phyloP scores from a whole-genome alignment of 2,888 invertebrate genomes.

The Athripsodes cinereus region DNA sequence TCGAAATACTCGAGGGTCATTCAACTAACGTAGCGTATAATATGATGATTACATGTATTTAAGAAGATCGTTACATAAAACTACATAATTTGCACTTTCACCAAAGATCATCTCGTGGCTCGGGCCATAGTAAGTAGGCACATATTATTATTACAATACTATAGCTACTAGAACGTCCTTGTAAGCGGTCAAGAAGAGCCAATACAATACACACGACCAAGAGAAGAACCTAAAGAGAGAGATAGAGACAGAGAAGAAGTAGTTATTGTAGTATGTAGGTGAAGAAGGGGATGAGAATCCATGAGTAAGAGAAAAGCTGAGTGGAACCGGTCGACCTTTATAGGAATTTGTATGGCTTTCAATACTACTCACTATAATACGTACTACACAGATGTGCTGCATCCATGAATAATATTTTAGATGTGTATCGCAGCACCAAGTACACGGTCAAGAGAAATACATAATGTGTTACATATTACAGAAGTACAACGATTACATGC shows the following conservation, averaged over 20 bases:
- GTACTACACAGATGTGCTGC: not conserved
- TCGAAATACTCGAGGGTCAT: too few relatives aligned
- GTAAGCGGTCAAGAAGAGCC: not conserved
- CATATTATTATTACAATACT: too few relatives aligned
- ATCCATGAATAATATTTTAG: not conserved
- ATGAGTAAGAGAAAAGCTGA: slow-evolving; percentile 4
- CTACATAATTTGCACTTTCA: not conserved
- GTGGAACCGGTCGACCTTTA: slow-evolving; percentile 27
- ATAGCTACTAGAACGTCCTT: not conserved
- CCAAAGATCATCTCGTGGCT: not conserved
- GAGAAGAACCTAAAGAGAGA: not conserved
- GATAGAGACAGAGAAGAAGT: too few relatives aligned
- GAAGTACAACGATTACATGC: too few relatives aligned
- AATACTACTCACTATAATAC: not conserved
- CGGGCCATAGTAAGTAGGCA: not conserved
- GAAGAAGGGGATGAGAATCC: slow-evolving; percentile 4
- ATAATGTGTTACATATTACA: too few relatives aligned
- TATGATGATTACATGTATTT: too few relatives aligned
- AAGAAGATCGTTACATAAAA: not conserved
- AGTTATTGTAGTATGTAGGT: too few relatives aligned
- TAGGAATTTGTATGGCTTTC: slow-evolving; percentile 21
- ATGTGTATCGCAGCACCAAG: too few relatives aligned
- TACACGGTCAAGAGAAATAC: too few relatives aligned
- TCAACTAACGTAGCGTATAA: too few relatives aligned
- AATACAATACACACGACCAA: not conserved